These are phyloP conservation scores for Hydrocynus forskahlii DNA, from an alignment of 2,797 vertebrate genomes.

Conservation along the genomic window DNA sequence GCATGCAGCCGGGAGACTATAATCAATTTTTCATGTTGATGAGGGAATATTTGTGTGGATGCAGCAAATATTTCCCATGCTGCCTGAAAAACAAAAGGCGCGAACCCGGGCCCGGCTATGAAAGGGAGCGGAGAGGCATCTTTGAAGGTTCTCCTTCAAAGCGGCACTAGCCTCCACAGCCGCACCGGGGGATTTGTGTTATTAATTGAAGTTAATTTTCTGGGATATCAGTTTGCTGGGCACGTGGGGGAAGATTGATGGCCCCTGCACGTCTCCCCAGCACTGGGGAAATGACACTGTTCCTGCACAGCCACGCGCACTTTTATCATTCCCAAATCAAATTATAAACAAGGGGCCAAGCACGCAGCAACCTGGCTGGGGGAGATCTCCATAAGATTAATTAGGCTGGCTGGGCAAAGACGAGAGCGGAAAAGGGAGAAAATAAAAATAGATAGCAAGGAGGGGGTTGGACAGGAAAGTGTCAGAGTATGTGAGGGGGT, in stretches of 20 bases:
- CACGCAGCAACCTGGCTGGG: conserved; percentile 93
- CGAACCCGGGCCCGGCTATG: conserved; percentile 83
- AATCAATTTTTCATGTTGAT: conserved; percentile 61
- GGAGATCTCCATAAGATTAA: conserved; percentile 99
- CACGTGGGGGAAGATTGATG: conserved; percentile 99
- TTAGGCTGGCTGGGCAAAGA: conserved; percentile 94
- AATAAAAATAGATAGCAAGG: conserved; percentile 76
- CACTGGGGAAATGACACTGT: conserved; percentile 90
- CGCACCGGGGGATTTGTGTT: conserved; percentile 93
- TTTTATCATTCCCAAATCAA: conserved; percentile 98
- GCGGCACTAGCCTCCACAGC: conserved; percentile 77
- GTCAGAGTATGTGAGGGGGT: conserved; percentile 73
- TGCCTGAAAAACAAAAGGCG: conserved; percentile 76
- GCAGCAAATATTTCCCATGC: conserved; percentile 77
- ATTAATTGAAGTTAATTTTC: conserved; percentile 99
- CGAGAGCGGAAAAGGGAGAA: conserved; percentile 84
- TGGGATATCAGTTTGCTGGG: conserved; percentile 98
- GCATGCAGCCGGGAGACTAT: conserved; percentile 46
- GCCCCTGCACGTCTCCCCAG: conserved; percentile 92
- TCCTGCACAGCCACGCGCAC: conserved; percentile 82
- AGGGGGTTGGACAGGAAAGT: conserved; percentile 63
- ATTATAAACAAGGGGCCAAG: conserved; percentile 99
- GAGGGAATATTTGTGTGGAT: conserved; percentile 60
- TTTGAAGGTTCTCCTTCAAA: conserved; percentile 99
- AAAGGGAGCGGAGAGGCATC: conserved; percentile 91